These are phyloP conservation scores for Agrenia bidenticulata DNA, from an alignment of 2,888 invertebrate species.

Conservation along the genomic window DNA sequence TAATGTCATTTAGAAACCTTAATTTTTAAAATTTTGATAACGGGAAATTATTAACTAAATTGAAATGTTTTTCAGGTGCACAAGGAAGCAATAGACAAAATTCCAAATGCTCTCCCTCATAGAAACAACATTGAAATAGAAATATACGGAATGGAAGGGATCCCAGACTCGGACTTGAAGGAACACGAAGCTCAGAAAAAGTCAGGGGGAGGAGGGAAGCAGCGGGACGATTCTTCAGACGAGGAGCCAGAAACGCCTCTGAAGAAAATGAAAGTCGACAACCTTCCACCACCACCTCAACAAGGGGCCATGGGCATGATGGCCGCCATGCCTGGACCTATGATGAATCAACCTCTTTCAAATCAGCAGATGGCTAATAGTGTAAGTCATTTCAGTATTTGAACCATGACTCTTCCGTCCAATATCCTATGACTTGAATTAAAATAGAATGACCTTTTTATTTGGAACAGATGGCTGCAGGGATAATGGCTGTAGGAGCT, in stretches of 20 bases:
- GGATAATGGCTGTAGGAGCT: slow-evolving; percentile 62
- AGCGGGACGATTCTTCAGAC: slow-evolving; percentile 47
- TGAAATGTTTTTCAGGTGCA: slow-evolving; percentile 70
- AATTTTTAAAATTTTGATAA: too few species aligned
- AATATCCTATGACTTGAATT: too few species aligned
- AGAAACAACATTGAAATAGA: slow-evolving; percentile 98
- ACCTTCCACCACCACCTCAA: neutral
- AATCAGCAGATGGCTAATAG: neutral
- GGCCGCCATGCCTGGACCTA: neutral
- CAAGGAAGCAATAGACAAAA: slow-evolving; percentile 99
- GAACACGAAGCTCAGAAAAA: slow-evolving; percentile 86
- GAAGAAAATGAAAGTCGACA: neutral
- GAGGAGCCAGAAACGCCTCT: slow-evolving; percentile 23
- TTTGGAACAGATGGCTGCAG: slow-evolving; percentile 57
- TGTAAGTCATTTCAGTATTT: neutral
- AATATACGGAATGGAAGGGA: slow-evolving; percentile 99
- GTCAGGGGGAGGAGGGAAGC: slow-evolving; percentile 39
- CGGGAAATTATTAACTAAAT: neutral
- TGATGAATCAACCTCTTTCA: neutral
- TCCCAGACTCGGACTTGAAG: slow-evolving; percentile 89
- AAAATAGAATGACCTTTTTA: too few species aligned
- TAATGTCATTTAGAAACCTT: too few species aligned
- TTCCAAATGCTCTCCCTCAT: slow-evolving; percentile 96
- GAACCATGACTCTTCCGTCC: neutral
- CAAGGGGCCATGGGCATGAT: slow-evolving; percentile 1